Percentiles rank a stretch among this genome's conserved stretches.
phyloP scores from a whole-genome alignment of 2,888 invertebrate species.

The Fissipunctia ypsillon region DNA sequence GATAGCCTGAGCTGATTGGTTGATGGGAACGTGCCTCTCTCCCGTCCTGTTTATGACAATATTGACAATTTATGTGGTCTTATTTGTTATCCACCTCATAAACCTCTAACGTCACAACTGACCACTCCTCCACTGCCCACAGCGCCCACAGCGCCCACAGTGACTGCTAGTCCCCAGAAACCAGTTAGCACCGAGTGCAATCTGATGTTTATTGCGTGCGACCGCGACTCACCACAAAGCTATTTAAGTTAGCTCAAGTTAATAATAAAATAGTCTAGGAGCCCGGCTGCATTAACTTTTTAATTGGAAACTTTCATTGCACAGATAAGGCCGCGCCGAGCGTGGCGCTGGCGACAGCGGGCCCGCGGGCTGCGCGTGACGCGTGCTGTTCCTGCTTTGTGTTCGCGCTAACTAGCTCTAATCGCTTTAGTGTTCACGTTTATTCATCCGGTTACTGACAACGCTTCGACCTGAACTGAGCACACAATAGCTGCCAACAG shows the following conservation, averaged over 20 bases:
- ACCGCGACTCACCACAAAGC: constrained; percentile 12
- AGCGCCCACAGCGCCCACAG: not conserved
- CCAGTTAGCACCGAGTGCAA: constrained; percentile 9
- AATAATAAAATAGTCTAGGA: constrained; percentile 27
- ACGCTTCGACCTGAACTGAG: not conserved
- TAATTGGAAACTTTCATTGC: constrained; percentile 48
- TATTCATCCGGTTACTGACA: constrained; percentile 29
- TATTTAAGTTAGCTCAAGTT: constrained; percentile 44
- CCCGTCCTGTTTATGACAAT: too few relatives aligned
- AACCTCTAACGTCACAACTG: too few relatives aligned
- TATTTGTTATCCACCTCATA: too few relatives aligned
- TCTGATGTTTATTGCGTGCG: constrained; percentile 17
- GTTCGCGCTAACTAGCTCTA: constrained; percentile 35
- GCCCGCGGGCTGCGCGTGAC: not conserved
- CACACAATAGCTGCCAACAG: constrained; percentile 1
- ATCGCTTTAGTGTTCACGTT: constrained; percentile 45
- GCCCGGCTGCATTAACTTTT: constrained; percentile 36
- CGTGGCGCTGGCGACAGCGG: not conserved
- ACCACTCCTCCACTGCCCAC: too few relatives aligned
- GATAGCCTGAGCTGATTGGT: too few relatives aligned
- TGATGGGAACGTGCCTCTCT: too few relatives aligned
- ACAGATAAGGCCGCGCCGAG: constrained; percentile 5
- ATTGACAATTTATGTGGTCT: too few relatives aligned
- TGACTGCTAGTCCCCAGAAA: not conserved
- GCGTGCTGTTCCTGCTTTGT: constrained; percentile 31